phyloP scores from a whole-genome alignment of 2,888 invertebrate genomes.

The Acanthosepion esculentum region DNA sequence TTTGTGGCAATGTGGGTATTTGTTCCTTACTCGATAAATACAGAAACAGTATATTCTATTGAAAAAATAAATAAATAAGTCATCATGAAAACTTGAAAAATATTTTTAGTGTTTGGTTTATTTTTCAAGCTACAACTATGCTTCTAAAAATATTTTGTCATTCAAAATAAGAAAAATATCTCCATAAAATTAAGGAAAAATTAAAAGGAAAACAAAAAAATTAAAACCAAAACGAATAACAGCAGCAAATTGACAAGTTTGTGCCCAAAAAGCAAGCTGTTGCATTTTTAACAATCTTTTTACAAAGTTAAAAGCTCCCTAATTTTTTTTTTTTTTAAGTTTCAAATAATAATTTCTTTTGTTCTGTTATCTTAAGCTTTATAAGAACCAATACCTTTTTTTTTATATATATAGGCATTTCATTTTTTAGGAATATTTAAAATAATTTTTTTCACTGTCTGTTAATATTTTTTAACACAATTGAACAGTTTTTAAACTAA shows the following conservation, averaged over 20 bases:
- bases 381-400: not conserved
- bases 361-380: not conserved
- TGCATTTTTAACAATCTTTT: not conserved
- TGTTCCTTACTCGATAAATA: not conserved
- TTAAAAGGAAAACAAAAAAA: not conserved
- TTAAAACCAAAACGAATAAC: not conserved
- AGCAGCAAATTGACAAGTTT: not conserved
- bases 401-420: not conserved
- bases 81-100: not conserved
- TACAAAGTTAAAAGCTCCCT: not conserved
- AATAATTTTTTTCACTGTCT: not conserved
- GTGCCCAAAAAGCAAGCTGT: not conserved
- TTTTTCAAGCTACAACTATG: not conserved
- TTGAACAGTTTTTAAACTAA: not conserved
- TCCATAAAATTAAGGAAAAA: not conserved
- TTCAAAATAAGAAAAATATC: not conserved
- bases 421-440: not conserved
- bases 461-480: not conserved
- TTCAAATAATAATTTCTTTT: not conserved
- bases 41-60: not conserved
- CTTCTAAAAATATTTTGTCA: not conserved
- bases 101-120: not conserved
- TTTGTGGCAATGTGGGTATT: not conserved
- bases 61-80: not conserved
- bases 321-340: not conserved